phyloP scores from a whole-genome alignment of 2,113 vertebrate species.

The Sprattus sprattus region DNA sequence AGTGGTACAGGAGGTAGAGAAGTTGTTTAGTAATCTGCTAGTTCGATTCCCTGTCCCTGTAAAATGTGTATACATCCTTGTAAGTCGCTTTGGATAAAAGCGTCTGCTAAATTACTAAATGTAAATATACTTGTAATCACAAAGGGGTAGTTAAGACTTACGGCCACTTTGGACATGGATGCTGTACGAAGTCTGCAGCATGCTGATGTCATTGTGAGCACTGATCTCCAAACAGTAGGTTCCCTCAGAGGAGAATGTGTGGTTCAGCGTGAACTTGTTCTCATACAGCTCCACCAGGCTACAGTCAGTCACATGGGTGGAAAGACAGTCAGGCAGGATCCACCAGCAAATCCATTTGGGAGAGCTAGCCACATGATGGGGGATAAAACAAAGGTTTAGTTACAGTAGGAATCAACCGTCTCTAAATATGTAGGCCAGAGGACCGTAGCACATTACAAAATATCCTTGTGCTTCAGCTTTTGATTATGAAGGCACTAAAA shows the following conservation, averaged over 20 bases:
- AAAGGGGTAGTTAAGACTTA: slow-evolving; percentile 61
- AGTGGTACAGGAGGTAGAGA: too few species aligned
- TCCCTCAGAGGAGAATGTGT: slow-evolving; percentile 73
- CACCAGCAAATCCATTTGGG: slow-evolving; percentile 83
- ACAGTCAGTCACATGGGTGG: slow-evolving; percentile 67
- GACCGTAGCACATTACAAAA: background rate
- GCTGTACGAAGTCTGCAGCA: slow-evolving; percentile 75
- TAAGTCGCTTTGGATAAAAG: too few species aligned
- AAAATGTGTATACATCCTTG: too few species aligned
- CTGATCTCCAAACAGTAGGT: slow-evolving; percentile 81
- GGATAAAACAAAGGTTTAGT: background rate
- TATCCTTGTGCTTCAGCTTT: background rate
- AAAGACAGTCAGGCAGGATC: slow-evolving; percentile 75
- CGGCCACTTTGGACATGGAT: slow-evolving; percentile 74
- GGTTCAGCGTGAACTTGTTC: slow-evolving; percentile 75
- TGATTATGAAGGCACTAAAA: background rate
- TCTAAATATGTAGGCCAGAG: background rate
- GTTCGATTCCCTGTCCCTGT: too few species aligned
- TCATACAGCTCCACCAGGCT: slow-evolving; percentile 70
- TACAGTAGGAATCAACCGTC: background rate
- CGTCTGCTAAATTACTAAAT: too few species aligned
- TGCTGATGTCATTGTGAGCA: slow-evolving; percentile 75
- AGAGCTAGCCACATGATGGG: slow-evolving; percentile 62
- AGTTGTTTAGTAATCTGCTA: too few species aligned
- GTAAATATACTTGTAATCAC: too few species aligned